Percentiles rank a stretch among this genome's conserved stretches.
These are phyloP conservation scores for Drosophila oshimai DNA, from an alignment of 1,140 invertebrate genomes.

Conservation along the genomic window DNA sequence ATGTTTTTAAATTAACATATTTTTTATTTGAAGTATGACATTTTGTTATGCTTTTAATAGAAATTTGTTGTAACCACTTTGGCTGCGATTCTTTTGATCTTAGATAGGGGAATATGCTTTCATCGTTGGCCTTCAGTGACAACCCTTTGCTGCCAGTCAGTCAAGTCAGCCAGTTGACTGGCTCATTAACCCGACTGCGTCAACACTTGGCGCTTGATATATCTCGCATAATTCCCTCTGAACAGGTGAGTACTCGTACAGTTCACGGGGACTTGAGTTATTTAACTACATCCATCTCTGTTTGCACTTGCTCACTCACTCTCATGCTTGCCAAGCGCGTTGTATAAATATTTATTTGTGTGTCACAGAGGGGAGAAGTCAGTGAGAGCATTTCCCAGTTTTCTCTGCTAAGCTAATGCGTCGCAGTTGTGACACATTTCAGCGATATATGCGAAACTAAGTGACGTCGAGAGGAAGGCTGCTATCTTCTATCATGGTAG, in stretches of 20 bases:
- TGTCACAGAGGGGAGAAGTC: slow-evolving; percentile 12
- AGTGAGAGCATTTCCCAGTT: neutral
- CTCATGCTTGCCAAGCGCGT: slow-evolving; percentile 34
- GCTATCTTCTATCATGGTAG: neutral
- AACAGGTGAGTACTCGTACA: slow-evolving; percentile 41
- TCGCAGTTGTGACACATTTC: slow-evolving; percentile 41
- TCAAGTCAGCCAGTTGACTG: slow-evolving; percentile 6
- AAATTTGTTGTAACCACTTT: too few species aligned
- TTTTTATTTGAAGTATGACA: too few species aligned
- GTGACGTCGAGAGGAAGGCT: slow-evolving; percentile 21
- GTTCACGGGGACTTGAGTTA: slow-evolving; percentile 64
- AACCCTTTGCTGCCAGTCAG: slow-evolving; percentile 9
- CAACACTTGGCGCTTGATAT: slow-evolving; percentile 46
- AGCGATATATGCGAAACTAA: slow-evolving; percentile 22
- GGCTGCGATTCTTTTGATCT: neutral
- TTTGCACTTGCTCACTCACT: slow-evolving; percentile 21
- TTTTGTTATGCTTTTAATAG: too few species aligned
- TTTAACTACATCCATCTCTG: slow-evolving; percentile 67
- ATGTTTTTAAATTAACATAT: too few species aligned
- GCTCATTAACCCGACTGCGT: slow-evolving; percentile 65
- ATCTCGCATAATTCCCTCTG: slow-evolving; percentile 34
- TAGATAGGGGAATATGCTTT: neutral
- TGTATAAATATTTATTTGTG: slow-evolving; percentile 70
- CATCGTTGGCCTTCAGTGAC: neutral
- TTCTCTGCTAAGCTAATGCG: slow-evolving; percentile 14